These are phyloP conservation scores for Columba livia DNA, from an alignment of 2,113 vertebrate species.

Conservation along the genomic window DNA sequence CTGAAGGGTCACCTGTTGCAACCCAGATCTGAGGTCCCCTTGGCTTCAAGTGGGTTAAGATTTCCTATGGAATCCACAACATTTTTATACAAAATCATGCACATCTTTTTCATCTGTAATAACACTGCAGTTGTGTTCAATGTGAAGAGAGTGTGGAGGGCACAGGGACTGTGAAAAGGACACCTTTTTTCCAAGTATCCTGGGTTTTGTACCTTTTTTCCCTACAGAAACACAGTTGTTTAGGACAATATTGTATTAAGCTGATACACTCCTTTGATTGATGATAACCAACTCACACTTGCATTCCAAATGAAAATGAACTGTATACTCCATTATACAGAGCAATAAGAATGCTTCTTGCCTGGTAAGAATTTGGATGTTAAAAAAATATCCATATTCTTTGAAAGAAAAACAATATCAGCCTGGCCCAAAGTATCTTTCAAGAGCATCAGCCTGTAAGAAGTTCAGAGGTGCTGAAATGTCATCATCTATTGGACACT, in stretches of 20 bases:
- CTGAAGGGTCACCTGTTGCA: background rate
- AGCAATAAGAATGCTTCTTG: background rate
- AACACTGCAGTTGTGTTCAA: background rate
- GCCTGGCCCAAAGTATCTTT: background rate
- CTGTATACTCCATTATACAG: background rate
- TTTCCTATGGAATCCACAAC: background rate
- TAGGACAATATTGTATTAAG: background rate
- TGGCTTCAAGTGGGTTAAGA: background rate
- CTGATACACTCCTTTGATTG: background rate
- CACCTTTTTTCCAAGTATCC: background rate
- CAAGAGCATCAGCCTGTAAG: background rate
- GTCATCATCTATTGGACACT: background rate
- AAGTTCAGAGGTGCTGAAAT: background rate
- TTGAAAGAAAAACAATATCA: background rate
- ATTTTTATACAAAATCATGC: rapidly evolving
- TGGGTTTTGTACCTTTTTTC: background rate
- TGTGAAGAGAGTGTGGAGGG: background rate
- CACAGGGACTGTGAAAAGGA: background rate
- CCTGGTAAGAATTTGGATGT: background rate
- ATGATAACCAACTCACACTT: background rate
- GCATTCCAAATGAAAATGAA: background rate
- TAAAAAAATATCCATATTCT: background rate
- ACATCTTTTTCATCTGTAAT: background rate
- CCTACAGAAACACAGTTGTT: background rate
- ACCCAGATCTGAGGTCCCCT: rapidly evolving